phyloP scores from a whole-genome alignment of 2,888 invertebrate genomes.

The Macrosoma leucophasiata region DNA sequence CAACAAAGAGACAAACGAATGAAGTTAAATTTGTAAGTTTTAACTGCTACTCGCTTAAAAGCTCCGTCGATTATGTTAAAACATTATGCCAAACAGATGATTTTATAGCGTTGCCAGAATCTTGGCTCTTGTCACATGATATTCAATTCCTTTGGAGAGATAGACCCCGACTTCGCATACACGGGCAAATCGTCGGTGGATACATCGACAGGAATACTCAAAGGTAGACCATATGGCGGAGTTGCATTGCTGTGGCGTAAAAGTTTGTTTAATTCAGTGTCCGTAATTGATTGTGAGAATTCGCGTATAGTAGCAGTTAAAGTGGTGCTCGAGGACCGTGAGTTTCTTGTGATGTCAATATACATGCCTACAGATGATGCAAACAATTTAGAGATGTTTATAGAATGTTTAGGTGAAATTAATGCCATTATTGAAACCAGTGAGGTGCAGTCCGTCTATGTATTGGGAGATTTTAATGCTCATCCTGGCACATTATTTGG shows the following conservation, averaged over 20 bases:
- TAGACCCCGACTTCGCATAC: conserved; percentile 8
- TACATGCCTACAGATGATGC: conserved; percentile 7
- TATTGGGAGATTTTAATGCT: conserved; percentile 12
- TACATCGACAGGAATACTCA: conserved; percentile 3
- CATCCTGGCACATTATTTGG: conserved; percentile 8
- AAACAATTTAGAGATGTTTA: conserved; percentile 6
- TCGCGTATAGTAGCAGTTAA: conserved; percentile 2
- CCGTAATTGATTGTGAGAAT: conserved; percentile 7
- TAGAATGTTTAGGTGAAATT: conserved; percentile 5
- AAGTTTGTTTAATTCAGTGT: conserved; percentile 6
- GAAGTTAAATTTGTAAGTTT: not conserved
- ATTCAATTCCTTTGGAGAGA: conserved; percentile 2
- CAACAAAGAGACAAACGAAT: too few species aligned
- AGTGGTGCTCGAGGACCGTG: not conserved
- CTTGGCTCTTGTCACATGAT: conserved; percentile 7
- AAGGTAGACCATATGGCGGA: conserved; percentile 15
- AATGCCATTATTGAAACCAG: conserved; percentile 3
- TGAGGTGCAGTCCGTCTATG: not conserved
- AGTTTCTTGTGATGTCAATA: conserved; percentile 3
- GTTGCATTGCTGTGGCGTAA: conserved; percentile 13
- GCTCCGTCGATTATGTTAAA: conserved; percentile 2
- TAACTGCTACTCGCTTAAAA: conserved; percentile 2
- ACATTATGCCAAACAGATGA: not conserved
- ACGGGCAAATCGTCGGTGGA: conserved; percentile 14
- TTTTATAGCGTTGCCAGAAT: conserved; percentile 5